Conservation (phyloP, 2,113 vertebrate species). For the Oryzias curvinotus region DNA sequence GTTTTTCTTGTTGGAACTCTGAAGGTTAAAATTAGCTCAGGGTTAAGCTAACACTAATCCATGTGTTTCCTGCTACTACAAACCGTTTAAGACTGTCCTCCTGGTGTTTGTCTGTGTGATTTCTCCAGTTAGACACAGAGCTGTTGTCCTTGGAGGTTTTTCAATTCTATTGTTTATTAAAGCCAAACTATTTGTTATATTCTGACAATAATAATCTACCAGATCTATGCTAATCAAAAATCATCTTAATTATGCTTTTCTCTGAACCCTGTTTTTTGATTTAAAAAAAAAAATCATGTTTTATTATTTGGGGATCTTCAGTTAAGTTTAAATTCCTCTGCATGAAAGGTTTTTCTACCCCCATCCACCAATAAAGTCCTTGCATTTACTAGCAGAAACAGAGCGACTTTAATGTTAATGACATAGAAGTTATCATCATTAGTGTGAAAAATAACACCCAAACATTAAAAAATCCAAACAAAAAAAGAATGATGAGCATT, state of each 20-base stretch:
- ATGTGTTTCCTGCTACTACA: constrained; percentile 45
- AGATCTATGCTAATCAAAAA: constrained; percentile 14
- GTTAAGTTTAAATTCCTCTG: not conserved
- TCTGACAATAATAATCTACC: no score
- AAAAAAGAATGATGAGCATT: no score
- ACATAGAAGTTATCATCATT: no score
- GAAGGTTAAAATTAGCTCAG: constrained; percentile 74
- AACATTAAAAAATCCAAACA: no score
- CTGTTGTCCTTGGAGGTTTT: no score
- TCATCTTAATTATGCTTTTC: constrained; percentile 14
- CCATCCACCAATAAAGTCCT: no score
- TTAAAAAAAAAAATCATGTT: constrained; percentile 7
- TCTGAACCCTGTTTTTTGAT: constrained; percentile 25
- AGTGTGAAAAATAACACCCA: no score
- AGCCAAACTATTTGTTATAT: no score
- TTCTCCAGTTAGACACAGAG: not conserved
- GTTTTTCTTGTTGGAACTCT: constrained; percentile 43
- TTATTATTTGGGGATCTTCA: constrained; percentile 7
- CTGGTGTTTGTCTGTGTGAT: constrained; percentile 1
- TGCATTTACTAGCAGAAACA: no score
- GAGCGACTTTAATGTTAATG: no score
- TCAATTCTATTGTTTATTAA: no score
- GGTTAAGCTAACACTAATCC: constrained; percentile 74
- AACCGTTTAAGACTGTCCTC: constrained; percentile 10
- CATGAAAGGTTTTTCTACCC: no score